A percentile compares a stretch with the other conserved stretches of the same genome.
Evolutionary conservation across 1,140 invertebrate genomes (phyloP).

Genomic region (Mesaphorura yosii): DNA sequence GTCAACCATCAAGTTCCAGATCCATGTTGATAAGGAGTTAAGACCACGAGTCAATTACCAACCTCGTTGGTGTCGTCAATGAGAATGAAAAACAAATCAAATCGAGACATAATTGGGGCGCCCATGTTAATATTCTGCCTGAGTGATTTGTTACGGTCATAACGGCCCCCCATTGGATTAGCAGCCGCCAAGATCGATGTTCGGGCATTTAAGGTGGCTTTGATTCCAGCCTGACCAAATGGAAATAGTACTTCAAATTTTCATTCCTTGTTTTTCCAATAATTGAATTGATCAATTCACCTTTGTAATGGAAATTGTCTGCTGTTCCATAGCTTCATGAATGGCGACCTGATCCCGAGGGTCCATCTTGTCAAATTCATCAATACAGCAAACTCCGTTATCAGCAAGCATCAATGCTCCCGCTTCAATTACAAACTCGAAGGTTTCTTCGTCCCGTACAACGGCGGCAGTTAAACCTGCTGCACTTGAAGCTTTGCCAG

Average conservation of each 20-base stretch:
- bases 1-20: slow-evolving; percentile 4
- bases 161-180: slow-evolving; percentile 90
- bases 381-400: slow-evolving; percentile 98
- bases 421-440: slow-evolving; percentile 98
- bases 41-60: slow-evolving; percentile 18
- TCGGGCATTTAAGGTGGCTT: slow-evolving; percentile 92
- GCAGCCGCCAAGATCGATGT: slow-evolving; percentile 97
- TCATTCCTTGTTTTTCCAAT: too few relatives aligned
- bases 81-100: slow-evolving; percentile 97
- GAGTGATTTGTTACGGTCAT: slow-evolving; percentile 86
- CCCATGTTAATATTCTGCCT: slow-evolving; percentile 88
- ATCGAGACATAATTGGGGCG: slow-evolving; percentile 97
- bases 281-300: slow-evolving; percentile 34
- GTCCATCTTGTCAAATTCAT: slow-evolving; percentile 99
- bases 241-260: too few relatives aligned
- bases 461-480: slow-evolving; percentile 97
- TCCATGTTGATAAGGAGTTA: background rate
- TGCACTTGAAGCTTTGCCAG: slow-evolving; percentile 93
- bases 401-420: slow-evolving; percentile 98
- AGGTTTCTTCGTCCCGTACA: slow-evolving; percentile 91
- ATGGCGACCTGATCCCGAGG: slow-evolving; percentile 93
- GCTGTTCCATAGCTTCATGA: slow-evolving; percentile 99
- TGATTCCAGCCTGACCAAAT: slow-evolving; percentile 68
- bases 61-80: slow-evolving; percentile 92
- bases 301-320: slow-evolving; percentile 97